These are phyloP conservation scores for Ctenicera cuprea DNA, from an alignment of 2,888 invertebrate genomes.

Conservation along the genomic window DNA sequence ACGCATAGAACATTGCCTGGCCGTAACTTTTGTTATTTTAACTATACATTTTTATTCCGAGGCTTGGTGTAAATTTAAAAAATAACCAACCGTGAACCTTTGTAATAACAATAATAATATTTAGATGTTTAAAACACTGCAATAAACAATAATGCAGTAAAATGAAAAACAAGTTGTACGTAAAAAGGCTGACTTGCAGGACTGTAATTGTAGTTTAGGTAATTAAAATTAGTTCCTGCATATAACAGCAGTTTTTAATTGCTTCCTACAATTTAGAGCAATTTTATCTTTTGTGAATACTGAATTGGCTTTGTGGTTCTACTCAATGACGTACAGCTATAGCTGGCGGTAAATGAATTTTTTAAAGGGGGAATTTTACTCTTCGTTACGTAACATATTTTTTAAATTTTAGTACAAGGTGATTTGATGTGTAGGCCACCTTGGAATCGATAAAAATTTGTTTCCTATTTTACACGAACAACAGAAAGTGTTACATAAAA, in stretches of 20 bases:
- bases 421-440: too few relatives aligned
- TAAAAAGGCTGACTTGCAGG: conserved; percentile 36
- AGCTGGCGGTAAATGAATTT: conserved; percentile 3
- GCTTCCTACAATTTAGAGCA: conserved; percentile 48
- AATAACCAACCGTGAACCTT: background rate
- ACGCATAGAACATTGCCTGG: background rate
- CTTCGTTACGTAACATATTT: too few relatives aligned
- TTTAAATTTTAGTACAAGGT: too few relatives aligned
- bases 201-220: conserved; percentile 38
- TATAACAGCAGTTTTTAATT: conserved; percentile 49
- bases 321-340: background rate
- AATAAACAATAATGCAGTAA: conserved; percentile 5
- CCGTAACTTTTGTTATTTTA: background rate
- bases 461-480: too few relatives aligned
- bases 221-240: conserved; percentile 49
- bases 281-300: conserved; percentile 50
- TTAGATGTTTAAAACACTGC: conserved; percentile 7
- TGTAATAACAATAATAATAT: background rate
- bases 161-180: background rate
- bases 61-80: background rate
- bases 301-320: conserved; percentile 44
- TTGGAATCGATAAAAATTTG: too few relatives aligned
- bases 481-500: too few relatives aligned
- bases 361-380: background rate
- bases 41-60: background rate